Evolutionary conservation across 2,888 invertebrate species (phyloP).

Genomic region (Drosophila anomalata): DNA sequence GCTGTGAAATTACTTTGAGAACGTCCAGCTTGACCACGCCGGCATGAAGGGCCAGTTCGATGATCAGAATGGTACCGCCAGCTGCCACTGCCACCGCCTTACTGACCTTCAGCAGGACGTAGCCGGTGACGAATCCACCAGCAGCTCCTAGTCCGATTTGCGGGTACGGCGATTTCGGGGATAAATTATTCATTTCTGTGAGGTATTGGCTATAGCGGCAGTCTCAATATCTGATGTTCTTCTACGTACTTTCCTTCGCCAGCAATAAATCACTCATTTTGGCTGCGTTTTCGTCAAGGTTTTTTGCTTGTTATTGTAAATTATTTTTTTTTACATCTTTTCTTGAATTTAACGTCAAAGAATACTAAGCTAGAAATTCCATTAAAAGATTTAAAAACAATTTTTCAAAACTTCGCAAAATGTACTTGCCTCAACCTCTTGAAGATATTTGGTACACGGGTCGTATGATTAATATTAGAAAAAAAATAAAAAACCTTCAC

Average conservation of each 20-base stretch:
- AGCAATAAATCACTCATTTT: constrained; percentile 29
- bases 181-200: constrained; percentile 33
- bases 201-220: background rate
- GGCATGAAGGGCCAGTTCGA: constrained; percentile 46
- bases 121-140: constrained; percentile 48
- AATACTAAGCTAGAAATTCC: background rate
- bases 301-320: background rate
- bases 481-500: background rate
- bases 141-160: constrained; percentile 52
- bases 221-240: background rate
- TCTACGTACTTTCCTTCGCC: constrained; percentile 52
- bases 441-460: background rate
- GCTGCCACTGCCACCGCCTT: constrained; percentile 49
- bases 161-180: constrained; percentile 46
- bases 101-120: constrained; percentile 37
- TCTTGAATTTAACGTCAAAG: constrained; percentile 28
- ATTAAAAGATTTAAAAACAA: too few relatives aligned
- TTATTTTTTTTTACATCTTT: constrained; percentile 5
- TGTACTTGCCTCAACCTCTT: too few relatives aligned
- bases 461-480: background rate
- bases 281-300: background rate
- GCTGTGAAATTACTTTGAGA: background rate
- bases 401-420: too few relatives aligned
- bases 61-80: constrained; percentile 32
- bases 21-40: constrained; percentile 27